Base-by-base conservation (phyloP, 2,797 vertebrate genomes). In the Sphenopsis melanotis region DNA sequence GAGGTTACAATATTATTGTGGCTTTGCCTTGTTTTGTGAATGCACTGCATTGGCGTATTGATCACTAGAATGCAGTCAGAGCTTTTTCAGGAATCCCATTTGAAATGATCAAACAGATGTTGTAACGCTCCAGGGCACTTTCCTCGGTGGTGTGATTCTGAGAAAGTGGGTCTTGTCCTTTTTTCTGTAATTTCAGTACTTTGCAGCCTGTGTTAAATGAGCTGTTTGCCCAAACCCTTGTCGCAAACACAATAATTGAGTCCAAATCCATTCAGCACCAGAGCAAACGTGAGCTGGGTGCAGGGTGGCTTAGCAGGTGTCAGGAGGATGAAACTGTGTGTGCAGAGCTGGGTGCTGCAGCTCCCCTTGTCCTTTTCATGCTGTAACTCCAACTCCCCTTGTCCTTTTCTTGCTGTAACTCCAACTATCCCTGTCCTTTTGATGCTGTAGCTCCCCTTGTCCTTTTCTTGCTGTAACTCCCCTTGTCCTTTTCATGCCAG, bases 221-320 rank as follows among this genome's bases (percentile, higher is more conserved):
- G 0, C 36, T 26, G 56, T 53, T 47, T 59, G 44, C 61, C 32
- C 42, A 36, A 83, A 15, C 8, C 70, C 46, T 82, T 5, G 2
- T 8, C 29, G 3, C 1, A 16, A 52, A 18, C 16, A 9, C 26
- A 9, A 0, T 0, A 0, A 0, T 3, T 0, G 3, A 34, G 49
- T 4, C 12, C 34, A 23, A 44, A 47, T 11, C 23, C 22, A 0
- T 42, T 26, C 1, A 9, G 50, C 64, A 14, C 6, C 8, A 0
- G 14, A 6, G 42, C 32, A 7, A 0, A 6, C 10, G 5, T 0
- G 39, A 42, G 75, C 22, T 1, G 50, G 18, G 24, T 8, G 10
- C 9, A 1, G 49, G 18, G 29, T 8, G 10, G 7, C 84, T 34
- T 2, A 15, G 60, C 50, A 83, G 72, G 63, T 32, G 69, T 16